Base-by-base conservation (phyloP, 2,113 vertebrate genomes). In the Callipepla squamata region DNA sequence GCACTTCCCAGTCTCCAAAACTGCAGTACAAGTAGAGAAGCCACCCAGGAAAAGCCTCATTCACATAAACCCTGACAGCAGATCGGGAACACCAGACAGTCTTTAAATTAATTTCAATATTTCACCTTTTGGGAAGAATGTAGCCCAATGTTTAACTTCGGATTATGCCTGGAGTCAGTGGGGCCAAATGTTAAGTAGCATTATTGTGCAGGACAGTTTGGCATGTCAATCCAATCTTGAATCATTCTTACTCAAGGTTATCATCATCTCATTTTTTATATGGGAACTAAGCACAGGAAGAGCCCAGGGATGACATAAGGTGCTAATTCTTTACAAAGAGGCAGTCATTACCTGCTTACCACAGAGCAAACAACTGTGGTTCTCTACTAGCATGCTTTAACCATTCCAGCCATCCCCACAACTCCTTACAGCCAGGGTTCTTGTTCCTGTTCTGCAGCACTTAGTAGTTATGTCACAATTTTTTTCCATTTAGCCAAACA, bases 31-130 rank as follows among this genome's bases (percentile, higher is more conserved):
- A 61, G 44, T 48, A 86, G 73, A 89, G 87, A 92, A 80, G 81
- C 47, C 47, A 72, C 65, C 65, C 68, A 93, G 80, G 72, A 92
- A 93, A 93, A 93, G 50, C 25, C 80, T 73, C 6, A 40, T 74
- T 92, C 87, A 86, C 30, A 57, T 88, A 78, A 92, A 95, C 66
- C 91, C 93, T 93, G 87, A 96, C 90, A 95, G 87, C 87, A 93
- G 61, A 84, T 88, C 51, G 72, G 15, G 1, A 78, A 34, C 28
- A 76, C 81, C 47, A 83, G 48, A 42, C 47, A 87, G 79, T 19
- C 48, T 91, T 87, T 42, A 85, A 87, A 83, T 44, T 58, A 70
- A 70, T 80, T 80, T 50, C 77, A 87, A 13, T 80, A 68, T 75
- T 78, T 87, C 34, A 75, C 48, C 53, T 91, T 92, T 80, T 32